These are phyloP conservation scores for Serranochromis macrocephalus DNA, from an alignment of 2,113 vertebrate genomes.

Conservation along the genomic window DNA sequence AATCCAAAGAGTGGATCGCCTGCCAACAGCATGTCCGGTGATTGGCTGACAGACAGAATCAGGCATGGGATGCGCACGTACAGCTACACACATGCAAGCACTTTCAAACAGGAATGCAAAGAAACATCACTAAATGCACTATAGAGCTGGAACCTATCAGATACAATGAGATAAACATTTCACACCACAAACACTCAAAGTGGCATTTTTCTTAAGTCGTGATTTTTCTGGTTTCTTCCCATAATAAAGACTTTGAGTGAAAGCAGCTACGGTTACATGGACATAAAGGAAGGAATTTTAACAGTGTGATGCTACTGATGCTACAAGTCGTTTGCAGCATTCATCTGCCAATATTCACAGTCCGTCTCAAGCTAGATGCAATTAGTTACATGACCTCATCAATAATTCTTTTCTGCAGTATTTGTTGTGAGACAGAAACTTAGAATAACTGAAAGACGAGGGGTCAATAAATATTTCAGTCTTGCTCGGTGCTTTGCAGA, in stretches of 20 bases:
- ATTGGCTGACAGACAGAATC: conserved; percentile 39
- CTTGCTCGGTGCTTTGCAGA: not conserved
- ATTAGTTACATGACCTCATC: conserved; percentile 27
- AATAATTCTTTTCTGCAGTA: conserved; percentile 13
- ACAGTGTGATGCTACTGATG: conserved; percentile 13
- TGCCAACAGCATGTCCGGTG: conserved; percentile 45
- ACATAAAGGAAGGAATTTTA: not conserved
- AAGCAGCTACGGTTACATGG: not conserved
- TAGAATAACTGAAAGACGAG: not conserved
- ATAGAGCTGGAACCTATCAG: conserved; percentile 2
- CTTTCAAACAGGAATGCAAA: conserved; percentile 5
- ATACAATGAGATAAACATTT: conserved; percentile 13
- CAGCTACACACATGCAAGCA: not conserved
- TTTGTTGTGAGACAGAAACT: conserved; percentile 6
- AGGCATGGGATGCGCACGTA: not conserved
- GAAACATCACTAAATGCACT: conserved; percentile 5
- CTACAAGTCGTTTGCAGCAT: conserved; percentile 5
- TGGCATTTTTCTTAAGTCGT: conserved; percentile 3
- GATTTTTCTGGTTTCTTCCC: conserved; percentile 30
- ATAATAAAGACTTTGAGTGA: not conserved
- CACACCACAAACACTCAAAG: conserved; percentile 20
- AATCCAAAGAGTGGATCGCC: conserved; percentile 51
- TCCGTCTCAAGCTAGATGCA: not conserved
- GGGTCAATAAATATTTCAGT: conserved; percentile 37
- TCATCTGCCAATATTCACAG: not conserved